A percentile compares a stretch with the other conserved stretches of the same genome.
phyloP scores from a whole-genome alignment of 2,888 invertebrate species.

The Cantharis lateralis region DNA sequence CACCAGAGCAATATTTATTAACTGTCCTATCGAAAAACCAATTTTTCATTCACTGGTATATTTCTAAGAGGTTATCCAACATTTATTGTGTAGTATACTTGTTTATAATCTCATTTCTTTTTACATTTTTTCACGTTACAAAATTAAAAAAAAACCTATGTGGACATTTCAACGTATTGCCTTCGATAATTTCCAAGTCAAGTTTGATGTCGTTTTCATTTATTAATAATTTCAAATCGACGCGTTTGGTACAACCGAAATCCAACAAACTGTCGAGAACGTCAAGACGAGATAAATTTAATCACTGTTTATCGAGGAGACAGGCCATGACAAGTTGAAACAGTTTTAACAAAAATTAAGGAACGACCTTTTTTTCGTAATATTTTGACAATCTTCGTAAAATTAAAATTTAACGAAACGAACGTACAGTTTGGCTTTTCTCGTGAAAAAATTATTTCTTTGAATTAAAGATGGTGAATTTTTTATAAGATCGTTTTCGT shows the following conservation, averaged over 20 bases:
- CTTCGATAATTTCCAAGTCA: background rate
- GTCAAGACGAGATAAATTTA: background rate
- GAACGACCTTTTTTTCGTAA: background rate
- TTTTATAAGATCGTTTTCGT: background rate
- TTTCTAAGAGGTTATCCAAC: conserved; percentile 36
- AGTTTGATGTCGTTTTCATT: background rate
- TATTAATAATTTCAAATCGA: background rate
- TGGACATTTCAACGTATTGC: background rate
- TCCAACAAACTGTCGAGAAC: background rate
- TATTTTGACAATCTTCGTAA: background rate
- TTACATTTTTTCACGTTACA: background rate
- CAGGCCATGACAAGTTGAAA: background rate
- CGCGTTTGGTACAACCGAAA: background rate
- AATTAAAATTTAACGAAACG: background rate
- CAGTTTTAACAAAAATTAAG: background rate
- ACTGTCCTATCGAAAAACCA: conserved; percentile 39
- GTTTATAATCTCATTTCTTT: conserved; percentile 11
- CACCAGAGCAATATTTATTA: conserved; percentile 47
- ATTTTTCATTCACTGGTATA: conserved; percentile 44
- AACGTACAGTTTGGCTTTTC: background rate
- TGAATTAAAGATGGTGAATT: background rate
- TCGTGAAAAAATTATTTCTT: background rate
- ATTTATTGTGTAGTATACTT: conserved; percentile 35
- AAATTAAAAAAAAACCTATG: background rate
- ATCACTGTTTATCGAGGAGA: background rate